Percentiles rank a stretch among this genome's conserved stretches.
Evolutionary conservation across 2,113 vertebrate species (phyloP).

Genomic region (Xerus inauris): DNA sequence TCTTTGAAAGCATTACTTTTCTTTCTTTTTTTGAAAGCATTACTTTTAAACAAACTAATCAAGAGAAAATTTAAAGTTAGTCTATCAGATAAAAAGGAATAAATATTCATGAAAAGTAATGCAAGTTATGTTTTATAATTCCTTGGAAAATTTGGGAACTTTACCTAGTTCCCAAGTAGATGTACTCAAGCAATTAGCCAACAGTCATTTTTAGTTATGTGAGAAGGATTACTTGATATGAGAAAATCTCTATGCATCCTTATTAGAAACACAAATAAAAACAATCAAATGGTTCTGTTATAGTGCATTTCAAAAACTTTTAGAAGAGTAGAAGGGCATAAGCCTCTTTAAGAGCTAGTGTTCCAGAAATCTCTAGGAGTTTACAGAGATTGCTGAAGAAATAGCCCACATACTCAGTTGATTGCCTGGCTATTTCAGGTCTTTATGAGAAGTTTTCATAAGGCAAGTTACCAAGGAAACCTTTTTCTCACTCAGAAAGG

Average conservation of each 20-base stretch:
- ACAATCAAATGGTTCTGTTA: neutral
- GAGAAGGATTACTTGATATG: neutral
- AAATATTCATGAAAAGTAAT: constrained; percentile 20
- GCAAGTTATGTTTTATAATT: constrained; percentile 9
- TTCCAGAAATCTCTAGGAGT: neutral
- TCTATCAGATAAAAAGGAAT: neutral
- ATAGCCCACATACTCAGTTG: neutral
- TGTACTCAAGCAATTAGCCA: neutral
- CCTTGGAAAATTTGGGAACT: neutral
- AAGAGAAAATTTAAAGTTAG: constrained; percentile 41
- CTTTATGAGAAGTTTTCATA: neutral
- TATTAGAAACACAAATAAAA: constrained; percentile 47
- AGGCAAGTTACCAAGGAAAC: constrained; percentile 63
- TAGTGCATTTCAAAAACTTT: neutral
- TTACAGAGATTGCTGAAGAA: constrained; percentile 45
- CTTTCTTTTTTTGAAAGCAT: neutral
- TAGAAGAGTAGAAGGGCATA: neutral
- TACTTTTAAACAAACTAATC: constrained; percentile 39
- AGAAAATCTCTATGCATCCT: neutral
- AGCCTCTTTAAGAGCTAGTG: neutral
- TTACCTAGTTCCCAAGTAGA: neutral
- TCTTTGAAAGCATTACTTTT: too few relatives aligned
- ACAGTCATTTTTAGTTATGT: neutral
- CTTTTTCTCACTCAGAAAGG: constrained; percentile 43
- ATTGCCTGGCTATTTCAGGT: constrained; percentile 61